Evolutionary conservation across 1,140 invertebrate species (phyloP).

Genomic region (Batillaria attramentaria): DNA sequence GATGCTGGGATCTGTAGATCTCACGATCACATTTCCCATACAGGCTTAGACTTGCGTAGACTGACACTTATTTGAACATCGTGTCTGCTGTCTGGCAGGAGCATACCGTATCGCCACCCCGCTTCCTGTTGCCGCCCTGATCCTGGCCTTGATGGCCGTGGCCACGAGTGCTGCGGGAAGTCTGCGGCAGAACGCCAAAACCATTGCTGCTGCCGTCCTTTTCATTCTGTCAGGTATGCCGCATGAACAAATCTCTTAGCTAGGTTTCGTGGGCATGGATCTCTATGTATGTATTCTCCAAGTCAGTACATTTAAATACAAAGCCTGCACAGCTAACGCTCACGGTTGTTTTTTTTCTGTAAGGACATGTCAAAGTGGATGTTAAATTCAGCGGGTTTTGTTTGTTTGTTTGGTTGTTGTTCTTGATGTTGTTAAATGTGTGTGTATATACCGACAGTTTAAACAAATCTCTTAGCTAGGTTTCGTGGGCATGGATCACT

Average conservation of each 20-base stretch:
- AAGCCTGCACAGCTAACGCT: too few relatives aligned
- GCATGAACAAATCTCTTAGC: neutral
- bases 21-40: too few relatives aligned
- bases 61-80: too few relatives aligned
- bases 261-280: neutral
- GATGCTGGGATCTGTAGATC: too few relatives aligned
- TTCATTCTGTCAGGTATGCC: constrained; percentile 54
- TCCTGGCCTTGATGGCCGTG: constrained; percentile 45
- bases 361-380: too few relatives aligned
- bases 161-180: constrained; percentile 44
- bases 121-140: constrained; percentile 42
- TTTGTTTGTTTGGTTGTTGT: too few relatives aligned
- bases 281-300: too few relatives aligned
- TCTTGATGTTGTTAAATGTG: too few relatives aligned
- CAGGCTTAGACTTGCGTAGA: neutral
- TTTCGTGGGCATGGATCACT: neutral
- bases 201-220: constrained; percentile 50
- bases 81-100: constrained; percentile 39
- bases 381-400: too few relatives aligned
- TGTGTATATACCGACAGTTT: too few relatives aligned
- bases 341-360: too few relatives aligned
- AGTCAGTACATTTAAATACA: too few relatives aligned
- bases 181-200: constrained; percentile 44
- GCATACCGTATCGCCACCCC: constrained; percentile 49
- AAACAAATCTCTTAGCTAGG: neutral